Percentiles rank a stretch among this genome's conserved stretches.
Conservation (phyloP, 2,888 invertebrate species). For the Noctua janthe region DNA sequence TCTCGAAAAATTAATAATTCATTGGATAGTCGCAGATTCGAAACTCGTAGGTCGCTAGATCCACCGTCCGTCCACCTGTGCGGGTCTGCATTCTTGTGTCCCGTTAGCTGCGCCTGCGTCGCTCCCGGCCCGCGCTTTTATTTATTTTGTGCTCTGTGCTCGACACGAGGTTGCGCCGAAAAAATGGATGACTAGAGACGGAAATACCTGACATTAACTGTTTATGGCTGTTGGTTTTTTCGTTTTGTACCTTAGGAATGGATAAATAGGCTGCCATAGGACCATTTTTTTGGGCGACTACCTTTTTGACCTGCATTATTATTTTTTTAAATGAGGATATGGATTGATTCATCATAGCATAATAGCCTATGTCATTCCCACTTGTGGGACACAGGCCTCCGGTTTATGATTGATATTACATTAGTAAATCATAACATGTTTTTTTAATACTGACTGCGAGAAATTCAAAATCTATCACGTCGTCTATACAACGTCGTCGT, state of each 20-base stretch:
- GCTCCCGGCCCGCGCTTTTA: slow-evolving; percentile 56
- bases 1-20: slow-evolving; percentile 48
- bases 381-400: not conserved
- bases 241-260: not conserved
- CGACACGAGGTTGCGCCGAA: slow-evolving; percentile 32
- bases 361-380: not conserved
- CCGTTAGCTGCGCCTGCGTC: slow-evolving; percentile 60
- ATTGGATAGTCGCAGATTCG: slow-evolving; percentile 41
- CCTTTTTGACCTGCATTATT: not conserved
- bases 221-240: slow-evolving; percentile 9
- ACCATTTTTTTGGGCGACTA: not conserved
- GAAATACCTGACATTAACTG: slow-evolving; percentile 40
- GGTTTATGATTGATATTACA: not conserved
- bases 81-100: slow-evolving; percentile 66
- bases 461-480: not conserved
- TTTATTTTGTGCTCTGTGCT: slow-evolving; percentile 64
- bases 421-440: not conserved
- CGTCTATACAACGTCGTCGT: not conserved
- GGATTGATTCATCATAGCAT: not conserved
- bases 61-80: slow-evolving; percentile 66
- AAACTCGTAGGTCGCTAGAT: slow-evolving; percentile 63
- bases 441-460: not conserved
- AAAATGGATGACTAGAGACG: slow-evolving; percentile 41
- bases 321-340: not conserved
- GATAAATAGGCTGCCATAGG: not conserved